Evolutionary conservation across 2,113 vertebrate genomes (phyloP).

Genomic region (Pteronura brasiliensis): DNA sequence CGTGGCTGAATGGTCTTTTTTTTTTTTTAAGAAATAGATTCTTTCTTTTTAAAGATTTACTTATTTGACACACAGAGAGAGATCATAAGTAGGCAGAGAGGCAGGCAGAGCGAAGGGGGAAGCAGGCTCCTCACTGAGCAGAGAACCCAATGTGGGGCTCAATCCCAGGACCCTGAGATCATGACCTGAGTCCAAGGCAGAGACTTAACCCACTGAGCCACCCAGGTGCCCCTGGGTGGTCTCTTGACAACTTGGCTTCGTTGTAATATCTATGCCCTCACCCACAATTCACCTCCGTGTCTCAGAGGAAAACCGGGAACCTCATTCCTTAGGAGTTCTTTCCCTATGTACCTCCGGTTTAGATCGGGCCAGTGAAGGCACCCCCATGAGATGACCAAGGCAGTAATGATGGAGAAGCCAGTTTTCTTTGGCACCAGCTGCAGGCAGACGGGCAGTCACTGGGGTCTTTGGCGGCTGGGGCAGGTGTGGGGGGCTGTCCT

Average conservation of each 20-base stretch:
- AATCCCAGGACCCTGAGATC: no score
- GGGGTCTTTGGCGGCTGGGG: not conserved
- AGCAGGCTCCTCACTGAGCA: no score
- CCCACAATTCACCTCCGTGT: not conserved
- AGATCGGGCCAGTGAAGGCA: not conserved
- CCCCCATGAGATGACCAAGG: not conserved
- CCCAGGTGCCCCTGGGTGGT: no score
- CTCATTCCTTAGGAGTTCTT: not conserved
- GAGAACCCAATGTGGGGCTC: no score
- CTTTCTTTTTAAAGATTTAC: no score
- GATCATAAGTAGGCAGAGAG: no score
- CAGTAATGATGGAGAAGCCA: not conserved
- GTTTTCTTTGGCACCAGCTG: not conserved
- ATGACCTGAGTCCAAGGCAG: no score
- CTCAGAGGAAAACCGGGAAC: not conserved
- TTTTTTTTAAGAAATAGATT: no score
- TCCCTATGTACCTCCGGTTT: not conserved
- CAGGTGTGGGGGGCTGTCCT: not conserved
- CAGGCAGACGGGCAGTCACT: not conserved
- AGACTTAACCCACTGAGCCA: no score
- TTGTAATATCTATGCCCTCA: accelerated
- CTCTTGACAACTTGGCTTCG: not conserved
- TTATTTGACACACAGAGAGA: no score
- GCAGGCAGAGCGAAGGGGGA: no score
- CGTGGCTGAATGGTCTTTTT: no score